Evolutionary conservation across 2,888 invertebrate species (phyloP), one percentile per base, ranked within the genome.

Genomic region (Pomacea canaliculata): DNA sequence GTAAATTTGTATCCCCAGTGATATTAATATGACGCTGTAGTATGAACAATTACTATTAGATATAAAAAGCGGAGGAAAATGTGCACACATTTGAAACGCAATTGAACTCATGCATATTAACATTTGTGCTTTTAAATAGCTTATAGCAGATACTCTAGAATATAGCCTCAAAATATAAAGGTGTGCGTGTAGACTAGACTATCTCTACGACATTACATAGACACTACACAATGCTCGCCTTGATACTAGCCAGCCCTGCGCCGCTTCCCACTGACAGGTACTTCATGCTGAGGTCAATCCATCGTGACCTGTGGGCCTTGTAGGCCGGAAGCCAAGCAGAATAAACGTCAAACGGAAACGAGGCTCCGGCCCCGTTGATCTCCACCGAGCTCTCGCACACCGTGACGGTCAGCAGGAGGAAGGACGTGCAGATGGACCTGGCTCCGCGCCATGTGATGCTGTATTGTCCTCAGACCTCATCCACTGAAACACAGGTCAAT

Each of bases 271-370:
- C 67, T 37, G 74, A 72, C 18, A 76, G 73, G 70, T 83, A 83
- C n/a, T 62, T 71, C 74, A 83, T 78, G 27, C 72, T 59, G 23
- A 83, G 60, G 16, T 63, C 48, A 1, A 60, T 46, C 71, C 67
- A 73, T 18, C 48, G n/a, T 4, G 70, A 27, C 10, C 79, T 59
- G 63, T 66, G 48, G 8, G 76, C 78, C 76, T 78, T 80, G 73
- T 80, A 83, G 23, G 76, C 70, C 13, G 78, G 62, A 5, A 82
- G 80, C 82, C 82, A 83, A 16, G 79, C 49, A 13, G 73, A 62
- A 67, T 83, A 83, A 7, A 82, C 82, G 67, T 80, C 71, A 19
- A 73, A 66, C 5, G 83, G 83, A 71, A 83, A 83, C 13, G 83
- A 82, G 10, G 82, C 82, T 18, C 83, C 83, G 13, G 82, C 83